phyloP scores from a whole-genome alignment of 64 coral and sea anemone species.

The Actinia tenebrosa region DNA sequence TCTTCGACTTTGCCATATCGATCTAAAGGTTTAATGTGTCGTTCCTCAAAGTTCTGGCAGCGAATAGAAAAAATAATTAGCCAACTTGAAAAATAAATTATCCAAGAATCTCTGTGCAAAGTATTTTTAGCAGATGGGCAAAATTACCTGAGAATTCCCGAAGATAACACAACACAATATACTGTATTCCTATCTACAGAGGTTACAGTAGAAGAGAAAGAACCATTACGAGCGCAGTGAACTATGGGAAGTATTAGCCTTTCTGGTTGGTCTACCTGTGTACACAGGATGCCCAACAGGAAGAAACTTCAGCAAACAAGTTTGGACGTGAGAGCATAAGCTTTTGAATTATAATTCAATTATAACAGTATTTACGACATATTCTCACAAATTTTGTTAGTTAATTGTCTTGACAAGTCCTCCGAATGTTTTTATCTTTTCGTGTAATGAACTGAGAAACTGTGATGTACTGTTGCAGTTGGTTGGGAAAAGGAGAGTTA shows the following conservation, averaged over 20 bases:
- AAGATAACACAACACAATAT: not conserved
- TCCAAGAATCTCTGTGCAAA: not conserved
- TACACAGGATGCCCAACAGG: not conserved
- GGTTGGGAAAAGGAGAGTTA: too few species aligned
- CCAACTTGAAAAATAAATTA: not conserved
- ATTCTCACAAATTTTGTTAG: too few species aligned
- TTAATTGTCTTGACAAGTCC: too few species aligned
- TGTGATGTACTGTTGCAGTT: too few species aligned
- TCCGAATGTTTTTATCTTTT: too few species aligned
- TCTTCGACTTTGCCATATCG: slow-evolving; percentile 98
- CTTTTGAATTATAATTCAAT: too few species aligned
- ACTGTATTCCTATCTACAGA: slow-evolving; percentile 7
- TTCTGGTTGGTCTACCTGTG: not conserved
- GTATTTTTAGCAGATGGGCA: not conserved
- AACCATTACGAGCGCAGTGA: slow-evolving; percentile 1
- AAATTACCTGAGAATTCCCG: slow-evolving; percentile 28
- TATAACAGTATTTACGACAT: too few species aligned
- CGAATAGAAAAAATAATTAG: slow-evolving; percentile 14
- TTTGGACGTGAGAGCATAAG: too few species aligned
- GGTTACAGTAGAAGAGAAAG: slow-evolving; percentile 25
- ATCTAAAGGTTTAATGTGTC: not conserved
- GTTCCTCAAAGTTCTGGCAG: not conserved
- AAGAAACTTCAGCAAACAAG: not conserved
- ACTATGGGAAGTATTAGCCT: not conserved
- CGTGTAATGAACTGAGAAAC: too few species aligned